Evolutionary conservation across 2,888 invertebrate genomes (phyloP), one percentile per base, ranked within the genome.

Genomic region (Trachelus iudaicus): DNA sequence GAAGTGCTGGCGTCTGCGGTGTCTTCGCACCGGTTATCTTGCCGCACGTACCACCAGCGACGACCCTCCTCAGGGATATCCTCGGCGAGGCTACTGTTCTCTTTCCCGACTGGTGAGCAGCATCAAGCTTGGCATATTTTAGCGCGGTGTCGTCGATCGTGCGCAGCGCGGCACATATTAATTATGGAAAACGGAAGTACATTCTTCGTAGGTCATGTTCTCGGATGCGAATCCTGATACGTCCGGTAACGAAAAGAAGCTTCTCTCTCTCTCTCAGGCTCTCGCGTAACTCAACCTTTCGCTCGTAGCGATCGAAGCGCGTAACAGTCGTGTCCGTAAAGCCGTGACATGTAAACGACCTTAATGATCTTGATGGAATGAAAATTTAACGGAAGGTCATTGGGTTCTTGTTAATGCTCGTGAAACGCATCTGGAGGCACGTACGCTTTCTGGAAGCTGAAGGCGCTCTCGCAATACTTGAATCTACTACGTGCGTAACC

Each of bases 31-130:
- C 91, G 15, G 88, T 91, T 76, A 88, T 91, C 76, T 81, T 91
- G 75, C 91, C 91, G n/a, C 91, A 91, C 81, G 89, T 91, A 73
- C 90, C 91, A 76, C 90, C 91, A 13, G 91, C 90, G 75, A 91
- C 91, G 35, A 88, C 87, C 34, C 86, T 91, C 34, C 87, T 91
- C 73, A 87, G 89, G 23, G 91, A 91, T 77, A 88, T 91, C 73
- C 87, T 91, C 73, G 86, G 83, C 75, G 91, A 90, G 68, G 90
- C 90, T 11, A 71, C 84, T 35, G 83, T 84, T 73, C 85, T 91
- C 74, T 91, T 91, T 82, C 87, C 88, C 56, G 88, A 89, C 77
- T 89, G 90, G 91, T 91, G 79, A 90, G 91, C 87, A 90, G 91
- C 87, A 68, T 73, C 71, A 12, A 9, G 3, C 56, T 56, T 9